Conservation (phyloP, 2,888 invertebrate species). For the Spodoptera picta region DNA sequence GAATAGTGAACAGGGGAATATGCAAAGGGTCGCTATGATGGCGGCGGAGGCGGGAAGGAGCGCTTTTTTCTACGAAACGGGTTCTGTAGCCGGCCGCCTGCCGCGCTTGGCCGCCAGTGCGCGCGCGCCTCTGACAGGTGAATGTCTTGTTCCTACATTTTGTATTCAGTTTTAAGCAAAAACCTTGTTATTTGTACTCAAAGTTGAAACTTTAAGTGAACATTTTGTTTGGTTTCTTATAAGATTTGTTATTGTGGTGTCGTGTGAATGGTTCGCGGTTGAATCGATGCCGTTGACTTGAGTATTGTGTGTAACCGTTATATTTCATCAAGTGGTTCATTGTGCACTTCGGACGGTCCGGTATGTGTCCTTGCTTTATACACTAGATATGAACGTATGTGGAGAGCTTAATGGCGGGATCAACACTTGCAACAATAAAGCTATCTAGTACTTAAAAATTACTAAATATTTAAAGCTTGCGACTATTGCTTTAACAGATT, state of each 20-base stretch:
- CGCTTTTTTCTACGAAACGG: conserved; percentile 90
- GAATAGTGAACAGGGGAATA: conserved; percentile 80
- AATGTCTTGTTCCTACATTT: conserved; percentile 77
- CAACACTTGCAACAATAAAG: background rate
- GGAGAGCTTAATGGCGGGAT: conserved; percentile 21
- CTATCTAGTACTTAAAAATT: background rate
- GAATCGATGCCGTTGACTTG: conserved; percentile 67
- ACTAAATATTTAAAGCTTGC: conserved; percentile 4
- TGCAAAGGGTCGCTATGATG: conserved; percentile 82
- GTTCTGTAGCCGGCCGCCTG: conserved; percentile 88
- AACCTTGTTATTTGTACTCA: conserved; percentile 46
- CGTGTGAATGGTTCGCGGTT: conserved; percentile 73
- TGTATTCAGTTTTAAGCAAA: conserved; percentile 61
- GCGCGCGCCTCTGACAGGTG: conserved; percentile 86
- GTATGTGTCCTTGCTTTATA: conserved; percentile 77
- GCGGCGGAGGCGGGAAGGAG: conserved; percentile 82
- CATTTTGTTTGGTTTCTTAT: conserved; percentile 54
- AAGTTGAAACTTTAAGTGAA: conserved; percentile 49
- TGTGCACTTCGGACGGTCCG: conserved; percentile 72
- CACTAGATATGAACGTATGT: conserved; percentile 43
- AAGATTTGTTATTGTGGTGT: conserved; percentile 68
- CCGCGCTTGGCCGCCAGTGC: conserved; percentile 90
- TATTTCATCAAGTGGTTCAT: conserved; percentile 73
- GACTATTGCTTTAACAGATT: no score
- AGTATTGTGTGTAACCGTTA: conserved; percentile 79